Evolutionary conservation across 2,797 vertebrate genomes (phyloP), one percentile per base, ranked within the genome.

Genomic region (Poliocrania exsul): DNA sequence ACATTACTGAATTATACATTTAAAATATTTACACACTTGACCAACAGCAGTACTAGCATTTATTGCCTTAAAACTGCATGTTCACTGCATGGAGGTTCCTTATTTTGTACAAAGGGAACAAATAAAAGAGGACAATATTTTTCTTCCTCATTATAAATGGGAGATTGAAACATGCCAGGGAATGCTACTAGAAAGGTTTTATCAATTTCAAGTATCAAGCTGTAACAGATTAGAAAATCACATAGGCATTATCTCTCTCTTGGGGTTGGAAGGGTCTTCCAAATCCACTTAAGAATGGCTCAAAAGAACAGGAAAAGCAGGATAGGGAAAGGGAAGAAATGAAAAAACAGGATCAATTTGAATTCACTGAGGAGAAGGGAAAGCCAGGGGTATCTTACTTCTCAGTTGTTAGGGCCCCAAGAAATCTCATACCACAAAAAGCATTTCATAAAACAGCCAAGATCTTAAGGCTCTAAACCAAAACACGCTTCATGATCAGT

Each of bases 1-100:
- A 95, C 89, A 71, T 89, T 81, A 96, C 86, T 92, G 81, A 96
- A 92, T 97, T 96, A 97, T 93, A 97, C 95, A 96, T 96, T 97
- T 97, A 94, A 96, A 97, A 93, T 85, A 95, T 96, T 93, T 97
- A 98, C 96, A 97, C 23, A 66, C 89, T 90, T 96, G 87, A 97
- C 86, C 87, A 81, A 93, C 86, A 97, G 97, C 97, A 95, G 93
- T 92, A 96, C 83, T 87, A 96, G 96, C 96, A 96, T 93, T 96
- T 97, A 97, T 97, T 97, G 96, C 92, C 92, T 90, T 92, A 83
- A 96, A 96, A 96, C 97, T 92, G 96, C 93, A 92, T 78, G 86
- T 87, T 97, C 93, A 92, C 85, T 96, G 84, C 83, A 83, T 66
- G 89, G 89, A 97, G 83, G 73, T 93, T 95, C 77, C 86, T 91